Base-by-base conservation (phyloP, 2,113 vertebrate species). In the Platanista minor region DNA sequence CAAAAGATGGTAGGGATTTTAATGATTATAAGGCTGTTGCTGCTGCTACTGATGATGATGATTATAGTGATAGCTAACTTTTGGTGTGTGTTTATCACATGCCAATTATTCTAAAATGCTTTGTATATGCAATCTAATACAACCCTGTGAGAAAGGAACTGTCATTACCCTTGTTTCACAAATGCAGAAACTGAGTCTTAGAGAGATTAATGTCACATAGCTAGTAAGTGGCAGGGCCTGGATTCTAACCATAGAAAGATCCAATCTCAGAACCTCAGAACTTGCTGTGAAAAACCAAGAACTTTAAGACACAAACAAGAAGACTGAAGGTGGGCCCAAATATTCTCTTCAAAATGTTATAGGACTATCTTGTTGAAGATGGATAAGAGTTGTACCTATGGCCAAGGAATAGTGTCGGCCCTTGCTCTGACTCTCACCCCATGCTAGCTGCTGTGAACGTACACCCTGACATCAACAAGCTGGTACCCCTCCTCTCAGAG, bases 21-120 rank as follows among this genome's bases (percentile, higher is more conserved):
- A 52, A 75, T 52, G 23, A 64, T 49, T 12, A 2, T 23, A 17
- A 78, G 36, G 27, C 12, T 61, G 8, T 54, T 54, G 1, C 21
- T 23, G 33, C 15, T 54, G 8, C 3, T 66, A 13, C 8, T 49
- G 15, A 0, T 66, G 59, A 0, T 52, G 23, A 0, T 39, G 62
- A 0, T 52, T 33, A 5, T 2, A 6, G 3, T 43, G 59, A 2
- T 33, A 10, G 7, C 66, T 46, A 17, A 39, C 62, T 33, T 81
- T 88, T 17, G 17, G 17, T 31, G 3, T 49, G 13, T 31, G 54
- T 36, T 59, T 54, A 41, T 74, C 21, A 46, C 13, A 29, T 21
- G 2, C 62, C 54, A 41, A 23, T 69, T 94, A 31, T 49, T 69
- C 77, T 80, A 33, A 84, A 81, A 49, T 33, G 71, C 39, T 69